Conservation (phyloP, 1,140 invertebrate genomes). For the Telenomus remus region DNA sequence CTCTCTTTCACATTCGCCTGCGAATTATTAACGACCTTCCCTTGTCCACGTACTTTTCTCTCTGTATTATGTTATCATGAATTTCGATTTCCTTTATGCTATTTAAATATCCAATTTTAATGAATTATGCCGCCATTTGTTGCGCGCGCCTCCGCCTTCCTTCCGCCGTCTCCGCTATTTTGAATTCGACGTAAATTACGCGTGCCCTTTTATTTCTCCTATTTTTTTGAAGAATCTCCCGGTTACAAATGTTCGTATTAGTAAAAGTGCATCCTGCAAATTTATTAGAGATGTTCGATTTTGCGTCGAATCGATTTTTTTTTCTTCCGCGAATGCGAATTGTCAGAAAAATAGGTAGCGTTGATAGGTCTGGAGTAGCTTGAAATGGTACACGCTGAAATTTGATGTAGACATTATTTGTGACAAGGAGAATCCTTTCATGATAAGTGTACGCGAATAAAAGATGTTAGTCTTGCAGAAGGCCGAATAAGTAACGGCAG, state of each 20-base stretch:
- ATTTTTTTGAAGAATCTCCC: too few species aligned
- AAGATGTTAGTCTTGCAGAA: constrained; percentile 1
- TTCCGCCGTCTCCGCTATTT: neutral
- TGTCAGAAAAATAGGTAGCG: constrained; percentile 3
- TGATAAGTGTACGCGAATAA: constrained; percentile 12
- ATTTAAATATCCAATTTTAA: constrained; percentile 42
- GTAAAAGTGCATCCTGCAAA: neutral
- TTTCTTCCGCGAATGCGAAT: constrained; percentile 4
- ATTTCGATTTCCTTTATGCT: constrained; percentile 44
- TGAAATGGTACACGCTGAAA: constrained; percentile 10
- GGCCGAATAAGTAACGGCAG: neutral
- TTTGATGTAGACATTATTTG: constrained; percentile 9
- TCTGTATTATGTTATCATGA: constrained; percentile 43
- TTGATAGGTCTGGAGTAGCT: constrained; percentile 15
- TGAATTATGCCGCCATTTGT: neutral
- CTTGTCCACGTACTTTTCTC: constrained; percentile 24
- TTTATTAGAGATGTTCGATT: constrained; percentile 1
- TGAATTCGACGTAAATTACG: neutral
- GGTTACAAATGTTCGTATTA: too few species aligned
- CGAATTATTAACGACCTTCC: constrained; percentile 42
- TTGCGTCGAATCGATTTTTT: constrained; percentile 15
- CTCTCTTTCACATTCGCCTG: constrained; percentile 42
- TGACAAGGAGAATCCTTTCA: constrained; percentile 15
- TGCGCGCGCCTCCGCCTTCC: neutral
- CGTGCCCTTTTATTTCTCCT: too few species aligned